Conservation (phyloP, 2,888 invertebrate species). For the Drosophila nigricruria region DNA sequence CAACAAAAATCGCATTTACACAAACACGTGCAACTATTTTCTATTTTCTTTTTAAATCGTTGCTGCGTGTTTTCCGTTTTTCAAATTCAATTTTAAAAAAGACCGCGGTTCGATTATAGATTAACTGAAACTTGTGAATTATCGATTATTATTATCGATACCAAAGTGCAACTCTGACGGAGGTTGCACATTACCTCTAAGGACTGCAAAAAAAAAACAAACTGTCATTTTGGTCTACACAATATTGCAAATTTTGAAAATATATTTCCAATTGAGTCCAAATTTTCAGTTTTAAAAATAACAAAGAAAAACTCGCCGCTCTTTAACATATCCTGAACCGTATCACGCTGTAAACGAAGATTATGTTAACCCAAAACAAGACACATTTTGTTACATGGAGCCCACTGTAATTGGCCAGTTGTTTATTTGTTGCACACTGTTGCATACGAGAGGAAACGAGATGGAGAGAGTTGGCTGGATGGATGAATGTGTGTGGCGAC, state of each 20-base stretch:
- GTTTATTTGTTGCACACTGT: constrained; percentile 28
- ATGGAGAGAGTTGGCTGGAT: constrained; percentile 1
- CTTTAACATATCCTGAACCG: background rate
- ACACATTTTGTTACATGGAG: background rate
- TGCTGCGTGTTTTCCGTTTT: constrained; percentile 10
- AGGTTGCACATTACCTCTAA: background rate
- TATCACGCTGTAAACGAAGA: background rate
- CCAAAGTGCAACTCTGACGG: constrained; percentile 1
- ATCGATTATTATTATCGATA: constrained; percentile 8
- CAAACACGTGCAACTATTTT: constrained; percentile 5
- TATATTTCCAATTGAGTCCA: constrained; percentile 13
- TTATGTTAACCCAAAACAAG: constrained; percentile 4
- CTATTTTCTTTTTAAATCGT: background rate
- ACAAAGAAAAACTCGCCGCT: background rate
- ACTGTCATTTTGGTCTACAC: constrained; percentile 2
- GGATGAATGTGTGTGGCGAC: background rate
- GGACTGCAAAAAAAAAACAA: constrained; percentile 6
- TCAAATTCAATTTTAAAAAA: constrained; percentile 7
- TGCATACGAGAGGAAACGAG: constrained; percentile 16
- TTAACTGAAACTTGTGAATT: constrained; percentile 5
- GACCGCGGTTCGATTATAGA: constrained; percentile 3
- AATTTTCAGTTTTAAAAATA: constrained; percentile 19
- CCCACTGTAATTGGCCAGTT: background rate
- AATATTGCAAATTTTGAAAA: constrained; percentile 7
- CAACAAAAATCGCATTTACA: constrained; percentile 1